Evolutionary conservation across 2,888 invertebrate genomes (phyloP).

Genomic region (Diarsia dahlii): DNA sequence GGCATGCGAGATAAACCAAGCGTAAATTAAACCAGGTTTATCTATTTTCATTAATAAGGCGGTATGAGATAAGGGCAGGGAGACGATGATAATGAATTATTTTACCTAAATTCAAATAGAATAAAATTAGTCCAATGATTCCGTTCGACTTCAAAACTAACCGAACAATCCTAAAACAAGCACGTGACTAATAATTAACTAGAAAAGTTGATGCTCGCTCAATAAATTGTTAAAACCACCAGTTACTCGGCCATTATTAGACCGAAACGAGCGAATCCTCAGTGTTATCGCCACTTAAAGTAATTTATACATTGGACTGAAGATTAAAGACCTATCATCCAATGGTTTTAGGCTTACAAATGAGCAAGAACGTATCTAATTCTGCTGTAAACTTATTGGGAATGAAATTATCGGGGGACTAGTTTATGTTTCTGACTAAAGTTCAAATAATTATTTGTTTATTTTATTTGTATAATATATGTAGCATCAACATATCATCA

Average conservation of each 20-base stretch:
- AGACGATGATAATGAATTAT: too few species aligned
- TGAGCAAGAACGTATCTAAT: not conserved
- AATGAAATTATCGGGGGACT: not conserved
- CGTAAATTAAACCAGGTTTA: too few species aligned
- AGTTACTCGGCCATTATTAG: conserved; percentile 40
- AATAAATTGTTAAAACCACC: conserved; percentile 43
- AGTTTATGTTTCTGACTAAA: not conserved
- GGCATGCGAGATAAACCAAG: too few species aligned
- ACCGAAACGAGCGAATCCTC: conserved; percentile 34
- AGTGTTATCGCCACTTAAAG: conserved; percentile 38
- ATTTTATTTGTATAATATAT: too few species aligned
- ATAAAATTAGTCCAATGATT: not conserved
- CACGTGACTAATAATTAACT: not conserved
- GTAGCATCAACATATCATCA: too few species aligned
- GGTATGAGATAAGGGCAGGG: too few species aligned
- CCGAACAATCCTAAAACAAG: not conserved
- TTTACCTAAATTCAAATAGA: not conserved
- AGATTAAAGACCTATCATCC: conserved; percentile 43
- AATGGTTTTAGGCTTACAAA: conserved; percentile 1
- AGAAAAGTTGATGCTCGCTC: conserved; percentile 1
- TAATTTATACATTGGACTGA: conserved; percentile 41
- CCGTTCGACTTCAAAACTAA: not conserved
- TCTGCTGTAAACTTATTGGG: not conserved
- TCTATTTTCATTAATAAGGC: too few species aligned
- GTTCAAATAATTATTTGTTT: too few species aligned